Base-by-base conservation (phyloP, 2,113 vertebrate species). In the Gadus macrocephalus region DNA sequence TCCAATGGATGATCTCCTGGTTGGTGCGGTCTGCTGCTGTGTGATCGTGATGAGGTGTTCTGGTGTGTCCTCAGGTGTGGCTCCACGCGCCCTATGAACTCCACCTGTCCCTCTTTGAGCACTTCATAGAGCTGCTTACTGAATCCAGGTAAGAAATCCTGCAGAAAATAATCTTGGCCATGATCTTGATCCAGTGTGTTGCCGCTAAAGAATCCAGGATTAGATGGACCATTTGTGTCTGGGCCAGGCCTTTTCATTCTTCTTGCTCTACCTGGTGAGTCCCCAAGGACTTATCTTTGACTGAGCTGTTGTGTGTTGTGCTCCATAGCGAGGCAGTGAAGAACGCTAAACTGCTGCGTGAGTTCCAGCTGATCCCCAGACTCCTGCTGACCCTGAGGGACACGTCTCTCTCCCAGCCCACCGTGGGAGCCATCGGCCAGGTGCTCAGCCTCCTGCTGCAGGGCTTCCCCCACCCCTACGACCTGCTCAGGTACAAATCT, bases 31-130 rank as follows among this genome's bases (percentile, higher is more conserved):
- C 42, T 49, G 42, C 42, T 49, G 2, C 2, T 49, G 42, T 49
- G 42, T 35, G 31, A 35, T 12, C 2, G 42, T 49, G 9, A 49
- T 49, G 8, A 35, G 56, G 56, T 59, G n/a, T 2, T 59, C 56
- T 59, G 6, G 16, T 59, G 56, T 85, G 70, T 25, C 63, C 87
- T 65, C 88, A 99, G 97, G 97, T 99, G 53, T 99, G 97, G 97
- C 95, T 99, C 63, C 97, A 99, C 27, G 97, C 97, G 12, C 97
- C 97, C 0, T 99, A 99, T 63, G 97, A 99, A 70, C 95, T 99
- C 81, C 97, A 99, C 79, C 92, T 99, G 75, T 99, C 97, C 2
- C 90, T 99, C 61, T 98, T 99, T 81, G 97, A 99, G 73, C 97
- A 99, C 81, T 99, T 99, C 80, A 98, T 95, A 17, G 97, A 99